phyloP scores from a whole-genome alignment of 2,797 vertebrate species.

The Sternarchorhynchus goeldii region DNA sequence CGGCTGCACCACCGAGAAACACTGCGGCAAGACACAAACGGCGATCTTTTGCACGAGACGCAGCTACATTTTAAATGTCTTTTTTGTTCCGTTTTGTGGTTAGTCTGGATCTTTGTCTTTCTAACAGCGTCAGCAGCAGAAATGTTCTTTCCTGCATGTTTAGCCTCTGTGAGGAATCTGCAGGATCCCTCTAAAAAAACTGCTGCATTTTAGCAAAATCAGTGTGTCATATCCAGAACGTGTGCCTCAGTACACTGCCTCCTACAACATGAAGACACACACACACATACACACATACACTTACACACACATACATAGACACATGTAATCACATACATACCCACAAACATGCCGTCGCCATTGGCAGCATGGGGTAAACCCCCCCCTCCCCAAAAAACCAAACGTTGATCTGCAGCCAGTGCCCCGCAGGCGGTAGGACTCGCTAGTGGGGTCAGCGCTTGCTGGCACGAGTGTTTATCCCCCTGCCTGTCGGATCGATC shows the following conservation, averaged over 20 bases:
- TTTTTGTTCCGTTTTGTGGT: background rate
- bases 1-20: background rate
- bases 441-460: constrained; percentile 56
- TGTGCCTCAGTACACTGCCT: background rate
- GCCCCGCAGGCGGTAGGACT: constrained; percentile 16
- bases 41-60: background rate
- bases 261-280: background rate
- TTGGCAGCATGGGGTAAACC: constrained; percentile 51
- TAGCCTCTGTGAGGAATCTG: background rate
- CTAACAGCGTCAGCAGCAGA: background rate
- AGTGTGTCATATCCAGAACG: background rate
- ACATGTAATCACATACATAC: too few relatives aligned
- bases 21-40: background rate
- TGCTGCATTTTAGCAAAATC: constrained; percentile 21
- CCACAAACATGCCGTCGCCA: too few relatives aligned
- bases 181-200: constrained; percentile 5
- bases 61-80: background rate
- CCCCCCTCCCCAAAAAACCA: too few relatives aligned
- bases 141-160: background rate
- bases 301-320: too few relatives aligned
- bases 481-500: constrained; percentile 32
- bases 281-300: too few relatives aligned
- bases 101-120: background rate
- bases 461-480: constrained; percentile 50
- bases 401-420: background rate